Conservation (phyloP, 2,113 vertebrate species). For the Vimba vimba region DNA sequence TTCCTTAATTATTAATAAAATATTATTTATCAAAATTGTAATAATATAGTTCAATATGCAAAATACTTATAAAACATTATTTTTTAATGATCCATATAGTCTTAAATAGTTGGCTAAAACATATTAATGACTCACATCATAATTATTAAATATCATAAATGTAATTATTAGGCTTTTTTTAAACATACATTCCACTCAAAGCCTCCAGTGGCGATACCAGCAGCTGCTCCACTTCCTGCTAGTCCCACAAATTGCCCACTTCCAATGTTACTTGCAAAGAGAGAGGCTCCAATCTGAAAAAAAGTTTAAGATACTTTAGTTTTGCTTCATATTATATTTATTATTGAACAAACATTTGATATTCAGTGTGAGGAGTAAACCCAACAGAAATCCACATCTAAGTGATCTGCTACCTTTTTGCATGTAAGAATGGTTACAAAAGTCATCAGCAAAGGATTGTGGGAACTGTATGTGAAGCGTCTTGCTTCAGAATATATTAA, state of each 20-base stretch:
- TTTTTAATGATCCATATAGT: background rate
- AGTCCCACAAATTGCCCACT: constrained; percentile 94
- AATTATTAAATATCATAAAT: background rate
- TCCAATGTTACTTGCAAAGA: constrained; percentile 97
- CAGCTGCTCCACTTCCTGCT: constrained; percentile 86
- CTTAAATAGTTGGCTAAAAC: background rate
- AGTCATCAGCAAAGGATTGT: background rate
- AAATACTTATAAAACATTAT: background rate
- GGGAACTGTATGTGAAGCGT: background rate
- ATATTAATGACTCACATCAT: background rate
- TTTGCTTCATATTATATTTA: background rate
- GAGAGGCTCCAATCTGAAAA: constrained; percentile 91
- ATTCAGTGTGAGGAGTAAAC: background rate
- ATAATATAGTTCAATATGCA: background rate
- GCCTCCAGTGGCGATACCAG: constrained; percentile 86
- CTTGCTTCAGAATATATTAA: background rate
- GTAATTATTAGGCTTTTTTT: background rate
- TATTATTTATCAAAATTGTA: background rate
- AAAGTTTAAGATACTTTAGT: background rate
- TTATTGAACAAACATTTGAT: background rate
- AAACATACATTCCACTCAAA: constrained; percentile 90
- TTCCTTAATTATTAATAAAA: too few species aligned
- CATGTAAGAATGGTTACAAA: background rate
- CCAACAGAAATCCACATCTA: background rate
- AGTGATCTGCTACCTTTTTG: background rate